Conservation (phyloP, 2,113 vertebrate genomes). For the Nothocercus julius region DNA sequence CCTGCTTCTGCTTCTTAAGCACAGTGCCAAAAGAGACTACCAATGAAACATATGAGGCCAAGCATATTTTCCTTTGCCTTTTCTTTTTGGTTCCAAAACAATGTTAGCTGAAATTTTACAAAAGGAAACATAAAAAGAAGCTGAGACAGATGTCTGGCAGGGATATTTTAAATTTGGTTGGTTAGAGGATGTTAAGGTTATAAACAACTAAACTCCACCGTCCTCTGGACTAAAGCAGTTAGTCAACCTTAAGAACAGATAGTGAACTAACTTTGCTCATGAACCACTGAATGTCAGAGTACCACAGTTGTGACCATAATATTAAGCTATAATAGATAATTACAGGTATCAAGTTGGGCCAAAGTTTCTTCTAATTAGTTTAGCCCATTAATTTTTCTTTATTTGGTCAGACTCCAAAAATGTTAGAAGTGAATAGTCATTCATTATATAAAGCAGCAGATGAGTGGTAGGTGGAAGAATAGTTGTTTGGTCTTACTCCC, state of each 20-base stretch:
- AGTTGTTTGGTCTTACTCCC: slow-evolving; percentile 40
- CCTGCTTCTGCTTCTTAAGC: not conserved
- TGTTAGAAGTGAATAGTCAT: slow-evolving; percentile 53
- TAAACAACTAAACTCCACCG: not conserved
- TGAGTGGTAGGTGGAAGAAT: slow-evolving; percentile 63
- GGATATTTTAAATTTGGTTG: not conserved
- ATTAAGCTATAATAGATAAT: slow-evolving; percentile 11
- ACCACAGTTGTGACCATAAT: not conserved
- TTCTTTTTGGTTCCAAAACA: not conserved
- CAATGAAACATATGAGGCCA: not conserved
- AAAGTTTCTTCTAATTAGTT: slow-evolving; percentile 19
- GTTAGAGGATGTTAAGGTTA: not conserved
- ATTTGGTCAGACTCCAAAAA: slow-evolving; percentile 12
- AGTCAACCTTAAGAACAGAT: slow-evolving; percentile 8
- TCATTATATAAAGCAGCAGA: slow-evolving; percentile 71
- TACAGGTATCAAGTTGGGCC: slow-evolving; percentile 21
- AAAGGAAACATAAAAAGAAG: not conserved
- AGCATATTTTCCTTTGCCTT: not conserved
- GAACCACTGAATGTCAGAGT: not conserved
- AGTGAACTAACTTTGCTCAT: slow-evolving; percentile 1
- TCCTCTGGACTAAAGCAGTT: slow-evolving; percentile 13
- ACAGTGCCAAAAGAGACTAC: not conserved
- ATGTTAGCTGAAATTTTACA: not conserved
- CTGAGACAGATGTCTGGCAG: not conserved
- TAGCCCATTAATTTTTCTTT: not conserved